Conservation (phyloP, 2,113 vertebrate genomes). For the Trochalopteron elliotii region DNA sequence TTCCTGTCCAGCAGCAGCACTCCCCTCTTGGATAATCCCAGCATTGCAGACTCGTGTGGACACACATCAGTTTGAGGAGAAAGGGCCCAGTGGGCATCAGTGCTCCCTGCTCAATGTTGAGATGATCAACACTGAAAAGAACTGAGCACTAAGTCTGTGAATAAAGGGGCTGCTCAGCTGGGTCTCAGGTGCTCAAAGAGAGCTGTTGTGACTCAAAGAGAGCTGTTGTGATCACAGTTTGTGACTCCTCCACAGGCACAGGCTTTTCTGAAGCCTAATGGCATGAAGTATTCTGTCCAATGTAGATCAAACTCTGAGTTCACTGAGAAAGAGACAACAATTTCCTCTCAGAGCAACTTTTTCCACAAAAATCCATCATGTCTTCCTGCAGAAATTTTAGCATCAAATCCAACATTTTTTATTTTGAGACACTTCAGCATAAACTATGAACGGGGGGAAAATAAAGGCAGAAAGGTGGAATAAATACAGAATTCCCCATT, state of each 20-base stretch:
- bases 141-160: accelerated
- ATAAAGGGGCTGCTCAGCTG: background rate
- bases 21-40: background rate
- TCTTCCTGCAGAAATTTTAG: background rate
- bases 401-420: background rate
- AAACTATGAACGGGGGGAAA: background rate
- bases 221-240: background rate
- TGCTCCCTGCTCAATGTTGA: background rate
- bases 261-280: background rate
- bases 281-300: background rate
- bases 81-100: background rate
- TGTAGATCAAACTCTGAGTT: background rate
- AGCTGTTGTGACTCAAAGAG: background rate
- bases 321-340: background rate
- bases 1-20: background rate
- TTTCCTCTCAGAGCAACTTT: background rate
- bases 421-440: background rate
- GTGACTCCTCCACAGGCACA: background rate
- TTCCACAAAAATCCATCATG: background rate
- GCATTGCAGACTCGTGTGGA: background rate
- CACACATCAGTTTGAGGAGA: background rate
- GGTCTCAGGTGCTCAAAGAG: background rate
- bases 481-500: background rate
- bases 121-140: background rate
- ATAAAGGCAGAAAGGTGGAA: background rate